Base-by-base conservation (phyloP, 2,888 invertebrate species). In the Nezara viridula region DNA sequence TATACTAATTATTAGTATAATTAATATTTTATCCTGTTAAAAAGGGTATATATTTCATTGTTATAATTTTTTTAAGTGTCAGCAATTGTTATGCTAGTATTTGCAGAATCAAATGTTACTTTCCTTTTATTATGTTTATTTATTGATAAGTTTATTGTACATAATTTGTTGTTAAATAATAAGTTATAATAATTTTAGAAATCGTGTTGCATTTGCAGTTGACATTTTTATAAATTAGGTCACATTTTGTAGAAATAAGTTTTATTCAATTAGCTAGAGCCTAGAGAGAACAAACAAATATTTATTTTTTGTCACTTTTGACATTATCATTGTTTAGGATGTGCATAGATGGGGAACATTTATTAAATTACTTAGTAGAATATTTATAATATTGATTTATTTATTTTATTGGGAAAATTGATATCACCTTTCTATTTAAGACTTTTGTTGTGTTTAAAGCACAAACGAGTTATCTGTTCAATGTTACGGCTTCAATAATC, bases 61-160 rank as follows among this genome's bases (percentile, higher is more conserved):
- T 73, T 73, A 73, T 73, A 19, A 73, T 73, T 73, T 73, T 37
- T 73, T 32, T 73, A 73, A 73, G 19, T 19, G 66, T 37, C 66
- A 37, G 37, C 66, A 37, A 73, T 73, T 73, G 32, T 73, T 73
- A n/a, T n/a, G n/a, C n/a, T n/a, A 73, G 66, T 73, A 73, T 73
- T 73, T 73, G 66, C 66, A 73, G 66, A 37, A 44, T 44, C 40
- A 81, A 81, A 81, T 81, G 81, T 44, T 81, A 81, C 44, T 81
- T 81, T 47, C 10, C 44, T 40, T 81, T 81, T 81, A n/a, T 81
- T 81, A 44, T 44, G 81, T 81, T 81, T 81, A 44, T 81, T 81
- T 81, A 81, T 73, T 37, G 32, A 73, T 81, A 81, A 81, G 81
- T 81, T 81, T 81, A 81, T 81, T 81, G 81, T 81, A 44, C 44